Evolutionary conservation across 2,113 vertebrate species (phyloP).

Genomic region (Grantiella picta): DNA sequence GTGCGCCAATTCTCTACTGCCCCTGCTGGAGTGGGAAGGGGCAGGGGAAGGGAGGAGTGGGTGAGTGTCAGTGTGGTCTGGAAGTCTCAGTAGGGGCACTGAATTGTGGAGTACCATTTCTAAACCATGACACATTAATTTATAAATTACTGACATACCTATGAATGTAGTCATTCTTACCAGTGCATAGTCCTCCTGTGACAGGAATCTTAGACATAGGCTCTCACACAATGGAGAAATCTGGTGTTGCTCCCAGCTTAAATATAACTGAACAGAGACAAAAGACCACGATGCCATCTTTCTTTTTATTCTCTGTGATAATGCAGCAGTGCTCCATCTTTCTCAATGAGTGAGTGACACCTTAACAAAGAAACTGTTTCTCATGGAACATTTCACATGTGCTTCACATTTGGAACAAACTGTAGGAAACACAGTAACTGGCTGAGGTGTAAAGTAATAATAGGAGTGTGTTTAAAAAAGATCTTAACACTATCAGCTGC

Average conservation of each 20-base stretch:
- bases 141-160: not conserved
- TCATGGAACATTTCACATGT: not conserved
- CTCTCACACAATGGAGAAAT: not conserved
- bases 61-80: not conserved
- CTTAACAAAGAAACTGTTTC: not conserved
- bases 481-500: not conserved
- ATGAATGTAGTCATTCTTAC: not conserved
- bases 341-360: not conserved
- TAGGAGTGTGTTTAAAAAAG: not conserved
- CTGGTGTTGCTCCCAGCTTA: not conserved
- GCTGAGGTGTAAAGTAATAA: not conserved
- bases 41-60: not conserved
- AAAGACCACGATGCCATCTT: not conserved
- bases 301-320: not conserved
- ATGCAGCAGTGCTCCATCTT: not conserved
- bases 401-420: not conserved
- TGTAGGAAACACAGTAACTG: not conserved
- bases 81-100: not conserved
- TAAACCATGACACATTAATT: not conserved
- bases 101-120: not conserved
- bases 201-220: not conserved
- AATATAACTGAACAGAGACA: slow-evolving; percentile 25
- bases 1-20: not conserved
- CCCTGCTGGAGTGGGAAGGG: fast-evolving
- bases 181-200: not conserved